Conservation (phyloP, 2,888 invertebrate species). For the Nysson spinosus region DNA sequence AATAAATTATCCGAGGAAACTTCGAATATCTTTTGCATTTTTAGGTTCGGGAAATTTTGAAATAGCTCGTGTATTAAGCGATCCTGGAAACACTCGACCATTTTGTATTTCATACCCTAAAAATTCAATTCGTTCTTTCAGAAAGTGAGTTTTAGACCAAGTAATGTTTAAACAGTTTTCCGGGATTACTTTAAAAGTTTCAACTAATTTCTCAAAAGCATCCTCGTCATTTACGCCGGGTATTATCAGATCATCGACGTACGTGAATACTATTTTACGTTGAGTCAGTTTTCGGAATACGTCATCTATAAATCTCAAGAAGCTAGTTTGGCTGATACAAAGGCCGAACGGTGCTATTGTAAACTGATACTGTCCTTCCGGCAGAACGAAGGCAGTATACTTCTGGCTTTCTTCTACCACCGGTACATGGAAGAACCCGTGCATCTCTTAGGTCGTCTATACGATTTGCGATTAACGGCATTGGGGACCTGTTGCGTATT, state of each 20-base stretch:
- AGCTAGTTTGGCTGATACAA: conserved; percentile 30
- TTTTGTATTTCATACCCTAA: too few species aligned
- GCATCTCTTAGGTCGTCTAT: conserved; percentile 22
- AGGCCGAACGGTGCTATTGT: conserved; percentile 31
- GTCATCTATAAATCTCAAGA: conserved; percentile 35
- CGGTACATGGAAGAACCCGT: conserved; percentile 18
- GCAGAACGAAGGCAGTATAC: conserved; percentile 24
- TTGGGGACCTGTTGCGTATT: conserved; percentile 18
- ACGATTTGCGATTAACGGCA: conserved; percentile 28
- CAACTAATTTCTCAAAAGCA: neutral
- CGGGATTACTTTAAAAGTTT: neutral
- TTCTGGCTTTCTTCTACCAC: conserved; percentile 12
- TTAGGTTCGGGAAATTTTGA: conserved; percentile 60
- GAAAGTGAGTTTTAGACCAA: conserved; percentile 47
- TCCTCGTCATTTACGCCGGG: neutral
- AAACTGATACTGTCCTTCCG: conserved; percentile 34
- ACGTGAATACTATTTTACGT: neutral
- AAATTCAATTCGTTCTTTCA: too few species aligned
- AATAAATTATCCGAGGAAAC: conserved; percentile 3
- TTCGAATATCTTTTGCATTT: conserved; percentile 11
- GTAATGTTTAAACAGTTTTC: conserved; percentile 21
- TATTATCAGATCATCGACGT: conserved; percentile 18
- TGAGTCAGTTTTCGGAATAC: conserved; percentile 24
- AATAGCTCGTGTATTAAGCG: conserved; percentile 59
- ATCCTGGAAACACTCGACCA: conserved; percentile 58